Percentiles rank a stretch among this genome's conserved stretches.
These are phyloP conservation scores for Nemopilema nomurai DNA, from an alignment of 30 jellyfish, hydroid and myxozoan species.

Conservation along the genomic window DNA sequence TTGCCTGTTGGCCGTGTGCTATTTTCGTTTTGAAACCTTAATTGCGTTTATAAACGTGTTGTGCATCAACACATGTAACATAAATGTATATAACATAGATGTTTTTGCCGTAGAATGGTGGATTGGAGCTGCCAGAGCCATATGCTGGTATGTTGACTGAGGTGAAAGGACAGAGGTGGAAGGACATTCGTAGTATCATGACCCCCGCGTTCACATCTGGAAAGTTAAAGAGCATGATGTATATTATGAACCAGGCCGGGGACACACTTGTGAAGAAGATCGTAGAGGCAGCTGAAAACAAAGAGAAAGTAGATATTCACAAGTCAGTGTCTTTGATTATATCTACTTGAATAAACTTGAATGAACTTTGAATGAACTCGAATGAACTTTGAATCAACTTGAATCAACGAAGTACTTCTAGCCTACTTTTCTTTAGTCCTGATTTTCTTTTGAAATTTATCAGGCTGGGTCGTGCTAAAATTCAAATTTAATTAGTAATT, in stretches of 20 bases:
- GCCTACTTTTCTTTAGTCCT: too few relatives aligned
- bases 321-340: constrained; percentile 28
- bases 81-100: too few relatives aligned
- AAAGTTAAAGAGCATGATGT: constrained; percentile 61
- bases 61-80: too few relatives aligned
- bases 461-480: too few relatives aligned
- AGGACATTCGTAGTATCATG: constrained; percentile 56
- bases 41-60: too few relatives aligned
- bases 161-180: constrained; percentile 78
- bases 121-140: constrained; percentile 71
- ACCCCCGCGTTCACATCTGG: constrained; percentile 85
- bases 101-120: constrained; percentile 1
- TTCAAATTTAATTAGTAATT: too few relatives aligned
- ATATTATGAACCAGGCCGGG: constrained; percentile 61
- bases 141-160: constrained; percentile 47
- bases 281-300: constrained; percentile 35
- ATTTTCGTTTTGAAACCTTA: too few relatives aligned
- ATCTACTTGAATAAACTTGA: neutral
- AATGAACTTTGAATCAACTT: too few relatives aligned
- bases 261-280: constrained; percentile 45
- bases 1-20: too few relatives aligned
- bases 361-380: too few relatives aligned
- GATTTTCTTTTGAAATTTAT: too few relatives aligned
- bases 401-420: too few relatives aligned
- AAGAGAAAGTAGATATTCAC: constrained; percentile 46